These are phyloP conservation scores for Tetragonula carbonaria DNA, from an alignment of 2,888 invertebrate genomes.

Conservation along the genomic window DNA sequence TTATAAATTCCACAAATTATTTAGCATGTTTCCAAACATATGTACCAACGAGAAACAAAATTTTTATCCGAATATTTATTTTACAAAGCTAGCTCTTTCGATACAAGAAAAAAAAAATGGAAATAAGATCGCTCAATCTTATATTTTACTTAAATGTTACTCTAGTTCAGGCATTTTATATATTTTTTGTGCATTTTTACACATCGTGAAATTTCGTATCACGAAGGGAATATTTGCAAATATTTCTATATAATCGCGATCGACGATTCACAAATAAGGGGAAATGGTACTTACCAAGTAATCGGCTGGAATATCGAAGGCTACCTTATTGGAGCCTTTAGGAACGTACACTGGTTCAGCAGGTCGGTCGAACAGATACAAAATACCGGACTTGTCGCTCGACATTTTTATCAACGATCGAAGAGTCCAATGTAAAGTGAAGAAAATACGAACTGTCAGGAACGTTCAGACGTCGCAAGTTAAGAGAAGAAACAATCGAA, in stretches of 20 bases:
- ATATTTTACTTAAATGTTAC: too few relatives aligned
- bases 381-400: constrained; percentile 64
- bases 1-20: neutral
- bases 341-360: constrained; percentile 91
- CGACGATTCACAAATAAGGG: neutral
- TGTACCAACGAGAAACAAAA: neutral
- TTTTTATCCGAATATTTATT: too few relatives aligned
- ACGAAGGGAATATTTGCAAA: too few relatives aligned
- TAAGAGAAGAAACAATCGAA: neutral
- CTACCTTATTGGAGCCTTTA: constrained; percentile 87
- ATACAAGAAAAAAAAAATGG: neutral
- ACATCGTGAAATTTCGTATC: too few relatives aligned
- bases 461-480: neutral
- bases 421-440: neutral
- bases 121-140: neutral
- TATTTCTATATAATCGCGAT: neutral
- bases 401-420: constrained; percentile 38
- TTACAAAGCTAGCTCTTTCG: neutral
- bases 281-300: constrained; percentile 86
- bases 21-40: neutral
- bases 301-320: constrained; percentile 87
- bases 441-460: neutral
- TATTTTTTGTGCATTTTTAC: too few relatives aligned
- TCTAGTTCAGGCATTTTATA: neutral
- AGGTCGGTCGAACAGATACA: constrained; percentile 89